Base-by-base conservation (phyloP, 1,140 invertebrate species). In the Pseudomyrmex flavicornis region DNA sequence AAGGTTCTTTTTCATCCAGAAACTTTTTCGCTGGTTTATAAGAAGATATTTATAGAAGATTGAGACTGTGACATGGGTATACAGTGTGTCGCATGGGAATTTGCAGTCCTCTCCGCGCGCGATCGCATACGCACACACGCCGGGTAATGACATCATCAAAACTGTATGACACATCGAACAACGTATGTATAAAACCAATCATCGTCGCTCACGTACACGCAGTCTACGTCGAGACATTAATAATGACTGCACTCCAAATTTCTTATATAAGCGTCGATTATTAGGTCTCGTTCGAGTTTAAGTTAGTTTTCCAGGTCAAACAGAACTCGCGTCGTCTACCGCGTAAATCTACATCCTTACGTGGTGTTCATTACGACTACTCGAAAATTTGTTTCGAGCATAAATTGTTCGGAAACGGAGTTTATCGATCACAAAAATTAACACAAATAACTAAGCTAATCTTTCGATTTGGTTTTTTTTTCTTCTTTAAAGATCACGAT, bases 291-390 rank as follows among this genome's bases (percentile, higher is more conserved):
- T 12, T 68, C 75, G 15, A 77, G 75, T 77, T 77, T 77, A 68
- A 77, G 50, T 77, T 77, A 68, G 63, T 77, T 77, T 77, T 77
- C 75, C 50, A 77, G 75, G 50, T 63, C 75, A 77, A 50, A 8
- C 48, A 77, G 62, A 44, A 66, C 20, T 26, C 2, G 26, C 35
- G 48, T 68, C 35, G 48, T 77, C n/a, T 62, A 5, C 56, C 68
- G 74, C 74, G 62, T 77, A 77, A 68, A 77, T 68, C 63, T 56
- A 15, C 35, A 50, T 77, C 48, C 26, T 48, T 66, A 54, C 44
- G 44, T 17, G 5, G 10, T 35, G 48, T 63, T 17, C 52, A 56
- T 65, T 44, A 35, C 22, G 35, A 50, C 13, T 15, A 26, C 26
- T 35, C 35, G 35, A 35, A 35, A 35, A 35, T 35, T 35, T 35